Base-by-base conservation (phyloP, 2,888 invertebrate species). In the Celastrina argiolus region DNA sequence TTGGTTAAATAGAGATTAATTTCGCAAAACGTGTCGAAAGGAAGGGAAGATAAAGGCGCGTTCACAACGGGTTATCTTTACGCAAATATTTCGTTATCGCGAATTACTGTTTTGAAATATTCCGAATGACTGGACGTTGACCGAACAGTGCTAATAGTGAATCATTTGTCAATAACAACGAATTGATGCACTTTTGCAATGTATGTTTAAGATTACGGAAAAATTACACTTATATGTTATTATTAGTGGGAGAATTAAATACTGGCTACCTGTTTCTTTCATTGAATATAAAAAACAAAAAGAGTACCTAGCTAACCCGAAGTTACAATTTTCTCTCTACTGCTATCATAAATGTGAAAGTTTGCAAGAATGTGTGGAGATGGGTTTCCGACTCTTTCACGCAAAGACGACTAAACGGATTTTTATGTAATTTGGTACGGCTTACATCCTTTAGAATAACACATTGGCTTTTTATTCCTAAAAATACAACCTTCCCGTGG, bases 71-170 rank as follows among this genome's bases (percentile, higher is more conserved):
- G 85, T 87, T 88, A 88, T 88, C 87, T 84, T 77, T 78, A 81
- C 81, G 88, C 84, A 89, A 88, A 89, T 90, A 88, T 88, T 87
- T 82, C 74, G 70, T 85, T 90, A 89, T 89, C 87, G 81, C 66
- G 82, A 81, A 84, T 88, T 87, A 88, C 84, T 70, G 78, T 85
- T 87, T 85, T 79, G 87, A 85, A 88, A 88, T 84, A 80, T 86
- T 84, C 80, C 78, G 81, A 84, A 82, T 81, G 80, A 85, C 83
- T 85, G 81, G 77, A 68, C 76, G 75, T 79, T 74, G 76, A 72
- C 73, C 76, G 78, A 14, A 22, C 6, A 41, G 36, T 67, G 78
- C 71, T 74, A 74, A 69, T 71, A 71, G 69, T 77, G 73, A 76
- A 72, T 75, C 73, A 74, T 73, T 68, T 70, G 67, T 66, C 67